Evolutionary conservation across 2,113 vertebrate genomes (phyloP).

Genomic region (Proterorhinus semilunaris): DNA sequence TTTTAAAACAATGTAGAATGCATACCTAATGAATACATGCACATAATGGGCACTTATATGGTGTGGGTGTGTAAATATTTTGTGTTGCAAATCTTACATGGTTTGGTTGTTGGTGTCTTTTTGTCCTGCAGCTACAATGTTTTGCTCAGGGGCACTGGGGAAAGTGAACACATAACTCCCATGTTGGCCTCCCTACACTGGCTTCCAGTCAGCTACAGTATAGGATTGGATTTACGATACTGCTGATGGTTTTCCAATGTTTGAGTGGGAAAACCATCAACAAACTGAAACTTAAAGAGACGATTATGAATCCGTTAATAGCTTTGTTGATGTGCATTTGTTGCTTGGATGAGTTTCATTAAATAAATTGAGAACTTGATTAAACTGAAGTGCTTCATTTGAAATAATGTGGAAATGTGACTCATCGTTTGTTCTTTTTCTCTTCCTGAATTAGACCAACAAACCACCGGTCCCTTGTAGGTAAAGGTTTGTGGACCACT

Average conservation of each 20-base stretch:
- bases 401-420: neutral
- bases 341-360: neutral
- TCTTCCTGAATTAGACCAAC: neutral
- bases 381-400: neutral
- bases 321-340: neutral
- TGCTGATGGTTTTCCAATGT: too few relatives aligned
- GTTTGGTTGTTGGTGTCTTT: too few relatives aligned
- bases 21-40: conserved; percentile 20
- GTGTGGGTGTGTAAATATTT: neutral
- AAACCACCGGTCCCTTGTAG: too few relatives aligned
- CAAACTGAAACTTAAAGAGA: neutral
- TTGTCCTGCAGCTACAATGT: neutral
- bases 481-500: too few relatives aligned
- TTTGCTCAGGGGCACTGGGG: too few relatives aligned
- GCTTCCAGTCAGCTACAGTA: too few relatives aligned
- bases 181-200: too few relatives aligned
- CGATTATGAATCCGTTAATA: neutral
- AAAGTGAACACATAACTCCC: too few relatives aligned
- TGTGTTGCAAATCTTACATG: conserved; percentile 18
- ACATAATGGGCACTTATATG: neutral
- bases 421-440: neutral
- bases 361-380: neutral
- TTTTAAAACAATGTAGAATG: conserved; percentile 51
- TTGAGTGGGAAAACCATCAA: neutral
- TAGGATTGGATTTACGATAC: too few relatives aligned